These are phyloP conservation scores for Crossocerus cetratus DNA, from an alignment of 2,888 invertebrate species.

Conservation along the genomic window DNA sequence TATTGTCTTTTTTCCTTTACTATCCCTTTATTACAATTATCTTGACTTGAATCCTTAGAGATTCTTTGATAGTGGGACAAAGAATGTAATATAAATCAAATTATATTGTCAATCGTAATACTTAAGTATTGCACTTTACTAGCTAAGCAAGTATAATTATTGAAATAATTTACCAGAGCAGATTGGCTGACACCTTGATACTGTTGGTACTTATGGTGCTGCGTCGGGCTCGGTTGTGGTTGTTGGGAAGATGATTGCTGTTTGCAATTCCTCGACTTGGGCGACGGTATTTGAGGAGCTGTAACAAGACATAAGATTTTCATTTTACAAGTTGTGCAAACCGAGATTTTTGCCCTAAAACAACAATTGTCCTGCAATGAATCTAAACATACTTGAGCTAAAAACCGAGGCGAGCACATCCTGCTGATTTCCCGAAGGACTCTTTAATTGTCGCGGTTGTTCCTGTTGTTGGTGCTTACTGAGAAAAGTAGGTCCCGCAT, in stretches of 20 bases:
- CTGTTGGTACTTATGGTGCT: slow-evolving; percentile 79
- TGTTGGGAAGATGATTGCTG: slow-evolving; percentile 78
- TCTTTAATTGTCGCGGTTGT: slow-evolving; percentile 74
- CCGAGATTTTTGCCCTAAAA: neutral
- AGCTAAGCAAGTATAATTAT: too few relatives aligned
- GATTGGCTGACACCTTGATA: slow-evolving; percentile 78
- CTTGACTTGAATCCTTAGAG: too few relatives aligned
- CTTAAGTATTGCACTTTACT: too few relatives aligned
- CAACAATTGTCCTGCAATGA: neutral
- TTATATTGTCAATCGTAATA: too few relatives aligned
- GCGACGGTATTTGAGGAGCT: slow-evolving; percentile 81
- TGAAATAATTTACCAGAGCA: slow-evolving; percentile 74
- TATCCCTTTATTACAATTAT: too few relatives aligned
- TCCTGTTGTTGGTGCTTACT: slow-evolving; percentile 75
- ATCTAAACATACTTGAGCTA: slow-evolving; percentile 77
- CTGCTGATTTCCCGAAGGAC: slow-evolving; percentile 75
- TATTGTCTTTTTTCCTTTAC: too few relatives aligned
- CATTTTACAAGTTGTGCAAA: neutral
- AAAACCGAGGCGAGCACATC: slow-evolving; percentile 80
- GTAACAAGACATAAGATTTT: slow-evolving; percentile 49
- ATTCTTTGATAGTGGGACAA: too few relatives aligned
- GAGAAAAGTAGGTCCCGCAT: slow-evolving; percentile 72
- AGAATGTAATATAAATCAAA: too few relatives aligned
- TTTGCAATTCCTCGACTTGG: slow-evolving; percentile 79
- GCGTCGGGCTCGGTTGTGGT: slow-evolving; percentile 80